Evolutionary conservation across 2,113 vertebrate species (phyloP), one percentile per base, ranked within the genome.

Genomic region (Petromus typicus): DNA sequence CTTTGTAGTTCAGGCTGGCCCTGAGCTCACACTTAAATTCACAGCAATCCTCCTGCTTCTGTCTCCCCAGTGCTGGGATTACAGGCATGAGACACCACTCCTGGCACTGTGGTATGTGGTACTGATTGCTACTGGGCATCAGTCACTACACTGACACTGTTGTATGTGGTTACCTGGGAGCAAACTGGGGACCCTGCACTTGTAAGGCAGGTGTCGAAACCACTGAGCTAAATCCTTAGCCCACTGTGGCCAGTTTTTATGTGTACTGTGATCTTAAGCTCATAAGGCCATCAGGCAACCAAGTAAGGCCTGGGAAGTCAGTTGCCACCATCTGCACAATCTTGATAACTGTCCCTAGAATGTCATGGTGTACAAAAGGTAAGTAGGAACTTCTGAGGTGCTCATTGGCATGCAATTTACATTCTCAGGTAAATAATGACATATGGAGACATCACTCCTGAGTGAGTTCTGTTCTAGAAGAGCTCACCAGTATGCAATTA

Each of bases 401-500:
- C 34, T 18, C 78, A 34, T 45, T 76, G 89, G 83, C n/a, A 63
- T 25, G 86, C 25, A 89, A 3, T 76, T 94, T 88, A 76, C 56
- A 30, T 66, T 10, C 16, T 76, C 82, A 92, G n/a, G 69, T 17
- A 88, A 96, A 86, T 61, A 88, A 11, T 2, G 4, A 82, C 61
- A 73, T 54, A 90, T 17, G 20, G 81, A 92, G 85, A 32, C 37
- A 84, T 64, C n/a, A 93, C 45, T 54, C 45, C 4, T 34, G 90
- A 64, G 71, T 82, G 43, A 91, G 6, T 78, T 90, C 86, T 79
- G 86, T 86, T 83, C 40, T 56, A 79, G 25, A 90, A 69, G 25
- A 89, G n/a, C 17, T 95, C 61, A 95, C 87, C 43, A 75, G 87
- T 83, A 83, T n/a, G 34, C 57, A 57, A 93, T 63, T 54, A 64